Conservation (phyloP, 2,797 vertebrate species). For the Forpus xanthops region DNA sequence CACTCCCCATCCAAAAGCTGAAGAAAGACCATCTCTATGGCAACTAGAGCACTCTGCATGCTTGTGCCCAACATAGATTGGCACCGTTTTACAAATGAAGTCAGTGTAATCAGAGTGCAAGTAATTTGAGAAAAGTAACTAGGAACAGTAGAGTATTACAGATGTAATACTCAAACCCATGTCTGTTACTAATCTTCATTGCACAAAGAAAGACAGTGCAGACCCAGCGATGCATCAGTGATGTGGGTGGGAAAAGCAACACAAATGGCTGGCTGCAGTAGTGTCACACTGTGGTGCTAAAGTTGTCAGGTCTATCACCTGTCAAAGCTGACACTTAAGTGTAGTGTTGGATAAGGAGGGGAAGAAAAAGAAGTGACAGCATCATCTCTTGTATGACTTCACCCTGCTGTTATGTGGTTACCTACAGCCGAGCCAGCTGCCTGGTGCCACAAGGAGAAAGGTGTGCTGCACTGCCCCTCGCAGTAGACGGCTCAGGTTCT, state of each 20-base stretch:
- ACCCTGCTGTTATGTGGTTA: neutral
- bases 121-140: neutral
- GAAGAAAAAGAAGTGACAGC: neutral
- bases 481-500: neutral
- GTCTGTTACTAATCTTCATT: neutral
- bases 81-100: neutral
- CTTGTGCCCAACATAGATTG: neutral
- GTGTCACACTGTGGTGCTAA: fast-evolving
- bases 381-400: neutral
- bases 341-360: neutral
- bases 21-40: neutral
- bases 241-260: fast-evolving
- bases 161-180: neutral
- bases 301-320: neutral
- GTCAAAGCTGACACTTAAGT: neutral
- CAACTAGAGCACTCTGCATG: neutral
- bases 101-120: neutral
- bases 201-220: neutral
- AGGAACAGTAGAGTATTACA: neutral
- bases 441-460: neutral
- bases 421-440: neutral
- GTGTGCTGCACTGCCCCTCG: too few relatives aligned
- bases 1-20: neutral
- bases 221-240: neutral
- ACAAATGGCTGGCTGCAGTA: neutral